Evolutionary conservation across 2,113 vertebrate species (phyloP), one percentile per base, ranked within the genome.

Genomic region (Lamprologus speciosus): DNA sequence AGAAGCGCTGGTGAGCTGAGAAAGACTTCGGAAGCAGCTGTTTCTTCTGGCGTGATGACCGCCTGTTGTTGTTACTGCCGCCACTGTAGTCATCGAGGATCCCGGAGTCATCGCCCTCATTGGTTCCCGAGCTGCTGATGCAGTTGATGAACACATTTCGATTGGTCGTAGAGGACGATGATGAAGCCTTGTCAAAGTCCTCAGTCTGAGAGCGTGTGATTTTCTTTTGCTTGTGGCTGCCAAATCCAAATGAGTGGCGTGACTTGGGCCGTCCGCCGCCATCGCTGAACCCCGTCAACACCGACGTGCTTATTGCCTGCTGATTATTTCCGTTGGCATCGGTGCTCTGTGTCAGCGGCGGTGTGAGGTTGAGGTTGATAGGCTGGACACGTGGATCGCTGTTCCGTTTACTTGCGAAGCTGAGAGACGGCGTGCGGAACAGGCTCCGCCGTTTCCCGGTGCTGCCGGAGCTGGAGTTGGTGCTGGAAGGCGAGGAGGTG

Each of bases 91-190:
- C 98, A 68, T 99, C 98, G 1, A 97, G 94, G 91, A 98, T 99
- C 26, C 99, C 99, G 0, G 99, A 99, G 91, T 99, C 99, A 4
- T 99, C 99, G 0, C 97, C 97, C 73, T 99, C 98, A 8, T 97
- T 98, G 82, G 96, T 97, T 47, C 97, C 97, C 4, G 98, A 98
- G 95, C 98, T 97, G 89, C 98, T 97, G 88, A 99, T 97, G 90
- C 99, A 99, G 89, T 99, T 99, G 87, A 98, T 99, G 55, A 99
- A 99, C 55, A 99, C 97, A 14, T 97, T 99, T 75, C 98, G 98
- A 92, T 98, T 99, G 91, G 94, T 7, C 17, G 91, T 55, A 17
- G 94, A 95, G 13, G 95, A 94, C 23, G 95, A 96, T 3, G 93
- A 93, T 4, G 95, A 86, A 0, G 97, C 96, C 90, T 97, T 98